Base-by-base conservation (phyloP, 2,113 vertebrate species). In the Ictalurus furcatus region DNA sequence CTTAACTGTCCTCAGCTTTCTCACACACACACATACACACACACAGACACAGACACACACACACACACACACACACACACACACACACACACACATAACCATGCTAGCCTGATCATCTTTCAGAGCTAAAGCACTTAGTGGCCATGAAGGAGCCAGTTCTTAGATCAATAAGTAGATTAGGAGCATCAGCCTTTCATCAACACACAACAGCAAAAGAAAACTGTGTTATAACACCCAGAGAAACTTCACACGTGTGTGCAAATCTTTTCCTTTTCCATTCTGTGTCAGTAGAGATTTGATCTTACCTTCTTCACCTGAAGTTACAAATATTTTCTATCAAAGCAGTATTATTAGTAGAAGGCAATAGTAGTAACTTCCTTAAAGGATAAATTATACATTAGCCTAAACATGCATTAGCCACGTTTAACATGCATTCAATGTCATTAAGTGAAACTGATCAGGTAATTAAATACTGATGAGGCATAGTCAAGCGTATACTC, bases 401-500 rank as follows among this genome's bases (percentile, higher is more conserved):
- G 19, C 54, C 69, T 34, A 74, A 63, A 74, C 52, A 5, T 69
- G 37, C 48, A 80, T 54, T 79, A 80, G 63, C 40, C 63, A 69
- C 59, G 30, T 67, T 56, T 59, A 88, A 73, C 59, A 71, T 30
- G 54, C 52, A 48, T 19, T 85, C 82, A 37, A 21, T 65, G 69
- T 28, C 87, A 88, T 88, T 84, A 63, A 9, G 44, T 54, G 82
- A 88, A 85, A 85, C 21, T 78, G 56, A 88, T 88, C 88, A 88
- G 71, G 21, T 74, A 44, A 88, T 37, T 85, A 61, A 78, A 88
- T 84, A 88, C 74, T 84, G 19, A 88, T 88, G 67, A 88, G 34
- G 30, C 63, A 84, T 30, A 44, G 59, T 28, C 79, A 79, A 85
- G 13, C 13, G 44, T 13, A 58, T 40, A 56, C 40, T n/a, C 54